Base-by-base conservation (phyloP, 1,140 invertebrate genomes). In the Nasonia vitripennis region DNA sequence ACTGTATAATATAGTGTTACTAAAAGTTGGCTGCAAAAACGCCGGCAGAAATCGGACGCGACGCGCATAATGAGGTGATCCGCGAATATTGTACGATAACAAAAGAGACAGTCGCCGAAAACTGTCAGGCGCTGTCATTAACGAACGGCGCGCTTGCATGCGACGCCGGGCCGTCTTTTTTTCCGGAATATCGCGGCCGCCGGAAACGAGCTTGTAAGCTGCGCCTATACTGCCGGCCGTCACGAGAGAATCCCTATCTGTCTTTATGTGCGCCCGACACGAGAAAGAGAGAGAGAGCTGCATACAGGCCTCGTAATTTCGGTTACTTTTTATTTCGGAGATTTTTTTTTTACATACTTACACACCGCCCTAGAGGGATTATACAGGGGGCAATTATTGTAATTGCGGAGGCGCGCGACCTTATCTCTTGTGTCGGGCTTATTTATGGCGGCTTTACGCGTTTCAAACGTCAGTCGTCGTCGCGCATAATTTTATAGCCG, bases 201-300 rank as follows among this genome's bases (percentile, higher is more conserved):
- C 17, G 55, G 55, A 41, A 70, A 80, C 55, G 78, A 80, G 62
- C 17, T 62, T 34, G 34, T 23, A 37, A 31, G 55, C 55, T 55
- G 51, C 51, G 55, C 17, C 17, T 62, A 62, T 62, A 62, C 55
- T 62, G 74, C 74, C 34, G 31, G 20, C 41, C 14, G 34, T 41
- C 41, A 77, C 41, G 31, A n/a, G 31, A n/a, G 74, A 37, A 23
- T 45, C 20, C 7, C 20, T 11, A 23, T 62, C 55, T n/a, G 55
- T 62, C 55, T 77, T 77, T 45, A 45, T 77, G 74, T 37, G 31
- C 27, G 70, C 41, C 11, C 41, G 41, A 37, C 74, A 41, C 74
- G 74, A 77, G 31, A 77, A 34, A 11, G 27, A n/a, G 7, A 62
- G 55, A 0, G 55, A 73, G 34, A 37, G 27, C 10, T 73, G 17